phyloP scores from a whole-genome alignment of 2,113 vertebrate species.

The Engraulis encrasicolus region DNA sequence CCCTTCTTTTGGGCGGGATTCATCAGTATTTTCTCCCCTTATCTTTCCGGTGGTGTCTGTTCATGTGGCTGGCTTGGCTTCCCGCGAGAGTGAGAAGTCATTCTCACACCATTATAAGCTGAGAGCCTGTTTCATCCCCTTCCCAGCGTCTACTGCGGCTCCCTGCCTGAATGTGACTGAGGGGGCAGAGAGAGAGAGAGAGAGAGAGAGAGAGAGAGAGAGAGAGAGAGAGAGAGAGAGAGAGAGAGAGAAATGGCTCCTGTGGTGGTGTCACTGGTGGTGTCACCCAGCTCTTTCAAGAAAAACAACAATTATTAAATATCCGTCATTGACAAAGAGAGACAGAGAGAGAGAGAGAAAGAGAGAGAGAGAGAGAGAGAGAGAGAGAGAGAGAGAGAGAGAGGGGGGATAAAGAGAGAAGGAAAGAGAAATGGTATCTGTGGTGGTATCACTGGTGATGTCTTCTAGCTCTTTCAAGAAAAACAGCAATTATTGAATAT shows the following conservation, averaged over 20 bases:
- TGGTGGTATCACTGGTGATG: too few species aligned
- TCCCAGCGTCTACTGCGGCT: slow-evolving; percentile 48
- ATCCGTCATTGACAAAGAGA: too few species aligned
- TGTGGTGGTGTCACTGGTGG: slow-evolving; percentile 29
- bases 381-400: too few species aligned
- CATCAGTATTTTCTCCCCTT: slow-evolving; percentile 7
- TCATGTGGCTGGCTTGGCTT: background rate
- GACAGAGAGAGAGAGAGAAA: too few species aligned
- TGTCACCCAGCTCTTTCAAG: slow-evolving; percentile 28
- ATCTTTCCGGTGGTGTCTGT: background rate
- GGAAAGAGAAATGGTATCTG: too few species aligned
- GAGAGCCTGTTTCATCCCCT: slow-evolving; percentile 57
- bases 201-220: too few species aligned
- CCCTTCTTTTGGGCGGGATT: background rate
- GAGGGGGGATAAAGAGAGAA: too few species aligned
- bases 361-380: too few species aligned
- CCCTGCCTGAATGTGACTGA: background rate
- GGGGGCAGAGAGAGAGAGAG: too few species aligned
- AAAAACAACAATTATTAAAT: too few species aligned
- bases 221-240: too few species aligned
- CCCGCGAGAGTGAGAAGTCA: slow-evolving; percentile 13
- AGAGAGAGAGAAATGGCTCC: slow-evolving; percentile 22
- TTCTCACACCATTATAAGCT: slow-evolving; percentile 64
- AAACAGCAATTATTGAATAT: slow-evolving; percentile 37
- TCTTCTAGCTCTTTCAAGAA: too few species aligned